These are phyloP conservation scores for Alethe castanea DNA, from an alignment of 2,113 vertebrate species.

Conservation along the genomic window DNA sequence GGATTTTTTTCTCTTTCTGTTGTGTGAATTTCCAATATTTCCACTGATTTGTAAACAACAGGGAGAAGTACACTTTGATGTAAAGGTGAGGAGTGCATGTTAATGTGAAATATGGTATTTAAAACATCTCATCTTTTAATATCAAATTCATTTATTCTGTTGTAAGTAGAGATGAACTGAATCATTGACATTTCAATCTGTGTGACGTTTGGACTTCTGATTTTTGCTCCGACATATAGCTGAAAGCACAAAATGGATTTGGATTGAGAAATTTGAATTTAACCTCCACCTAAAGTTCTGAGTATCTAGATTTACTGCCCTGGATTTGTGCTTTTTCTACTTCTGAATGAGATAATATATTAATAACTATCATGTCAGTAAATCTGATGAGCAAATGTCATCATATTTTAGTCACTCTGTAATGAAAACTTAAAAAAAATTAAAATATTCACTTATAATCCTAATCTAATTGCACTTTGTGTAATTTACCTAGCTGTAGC, in stretches of 20 bases:
- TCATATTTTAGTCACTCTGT: not conserved
- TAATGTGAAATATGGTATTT: not conserved
- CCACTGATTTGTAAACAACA: not conserved
- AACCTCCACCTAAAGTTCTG: not conserved
- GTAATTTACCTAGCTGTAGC: not conserved
- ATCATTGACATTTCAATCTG: not conserved
- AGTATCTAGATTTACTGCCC: not conserved
- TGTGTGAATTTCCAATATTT: not conserved
- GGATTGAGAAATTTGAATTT: not conserved
- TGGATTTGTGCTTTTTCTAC: not conserved
- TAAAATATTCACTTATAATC: not conserved
- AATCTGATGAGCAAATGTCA: not conserved
- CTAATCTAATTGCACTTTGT: not conserved
- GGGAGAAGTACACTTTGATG: not conserved
- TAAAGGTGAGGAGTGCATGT: not conserved
- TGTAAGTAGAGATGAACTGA: not conserved
- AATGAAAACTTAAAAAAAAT: not conserved
- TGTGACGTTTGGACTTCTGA: not conserved
- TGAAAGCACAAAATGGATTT: not conserved
- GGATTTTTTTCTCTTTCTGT: not conserved
- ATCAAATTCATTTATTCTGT: not conserved
- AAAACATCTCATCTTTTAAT: not conserved
- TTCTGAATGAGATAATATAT: not conserved
- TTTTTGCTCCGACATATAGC: not conserved
- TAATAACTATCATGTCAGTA: not conserved